These are phyloP conservation scores for Rhyacichthys aspro DNA, from an alignment of 2,797 vertebrate genomes.

Conservation along the genomic window DNA sequence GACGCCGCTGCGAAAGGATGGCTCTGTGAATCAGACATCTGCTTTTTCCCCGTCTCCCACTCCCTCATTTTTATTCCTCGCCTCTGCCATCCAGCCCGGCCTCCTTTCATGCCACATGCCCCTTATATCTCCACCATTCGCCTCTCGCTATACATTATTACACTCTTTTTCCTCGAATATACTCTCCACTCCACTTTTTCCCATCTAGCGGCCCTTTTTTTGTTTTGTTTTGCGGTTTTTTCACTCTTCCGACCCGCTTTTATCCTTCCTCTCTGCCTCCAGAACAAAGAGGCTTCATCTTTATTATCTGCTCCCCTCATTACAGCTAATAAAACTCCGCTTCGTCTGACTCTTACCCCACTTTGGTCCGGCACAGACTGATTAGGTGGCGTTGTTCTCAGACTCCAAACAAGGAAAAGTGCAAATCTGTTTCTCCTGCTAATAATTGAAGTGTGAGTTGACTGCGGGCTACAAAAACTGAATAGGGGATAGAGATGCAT, in stretches of 20 bases:
- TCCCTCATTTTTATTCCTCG: slow-evolving; percentile 48
- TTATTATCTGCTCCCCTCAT: slow-evolving; percentile 50
- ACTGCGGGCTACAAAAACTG: slow-evolving; percentile 18
- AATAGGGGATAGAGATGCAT: slow-evolving; percentile 22
- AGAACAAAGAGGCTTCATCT: slow-evolving; percentile 39
- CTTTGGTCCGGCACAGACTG: slow-evolving; percentile 31
- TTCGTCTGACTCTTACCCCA: slow-evolving; percentile 13
- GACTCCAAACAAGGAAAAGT: slow-evolving; percentile 35
- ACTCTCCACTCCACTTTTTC: slow-evolving; percentile 6
- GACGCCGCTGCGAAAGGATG: slow-evolving; percentile 32
- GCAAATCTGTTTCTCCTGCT: slow-evolving; percentile 31
- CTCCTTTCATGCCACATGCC: slow-evolving; percentile 35
- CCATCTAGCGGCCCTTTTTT: neutral
- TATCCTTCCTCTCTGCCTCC: slow-evolving; percentile 14
- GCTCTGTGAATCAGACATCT: slow-evolving; percentile 51
- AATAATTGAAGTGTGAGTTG: slow-evolving; percentile 51
- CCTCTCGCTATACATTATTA: slow-evolving; percentile 4
- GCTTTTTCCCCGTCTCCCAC: slow-evolving; percentile 20
- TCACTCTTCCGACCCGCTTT: slow-evolving; percentile 12
- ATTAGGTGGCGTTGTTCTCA: slow-evolving; percentile 50
- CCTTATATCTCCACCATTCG: slow-evolving; percentile 20
- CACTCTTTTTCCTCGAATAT: neutral
- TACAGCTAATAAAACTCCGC: slow-evolving; percentile 53
- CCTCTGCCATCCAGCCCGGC: slow-evolving; percentile 22
- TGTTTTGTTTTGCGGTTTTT: too few relatives aligned